A percentile compares a stretch with the other conserved stretches of the same genome.
These are phyloP conservation scores for Clarias fuscus DNA, from an alignment of 2,797 vertebrate species.

Conservation along the genomic window DNA sequence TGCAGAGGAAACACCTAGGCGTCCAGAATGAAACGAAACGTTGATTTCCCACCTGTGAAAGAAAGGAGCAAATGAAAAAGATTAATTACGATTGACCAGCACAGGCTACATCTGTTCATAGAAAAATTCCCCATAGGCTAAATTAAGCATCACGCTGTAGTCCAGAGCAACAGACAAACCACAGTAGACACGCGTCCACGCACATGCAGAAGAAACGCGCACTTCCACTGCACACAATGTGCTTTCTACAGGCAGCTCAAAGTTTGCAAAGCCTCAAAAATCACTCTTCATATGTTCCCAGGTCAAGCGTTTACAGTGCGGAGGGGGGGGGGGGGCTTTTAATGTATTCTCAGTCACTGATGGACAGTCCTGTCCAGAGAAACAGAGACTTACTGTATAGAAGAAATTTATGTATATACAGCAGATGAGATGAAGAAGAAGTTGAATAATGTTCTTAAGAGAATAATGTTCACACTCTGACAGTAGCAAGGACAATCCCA, in stretches of 20 bases:
- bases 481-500: background rate
- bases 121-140: conserved; percentile 65
- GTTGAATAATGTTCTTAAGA: background rate
- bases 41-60: background rate
- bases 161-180: conserved; percentile 55
- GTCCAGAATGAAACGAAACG: background rate
- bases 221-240: conserved; percentile 37
- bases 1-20: too few species aligned
- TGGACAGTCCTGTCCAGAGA: conserved; percentile 68
- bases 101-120: conserved; percentile 63
- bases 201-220: conserved; percentile 22
- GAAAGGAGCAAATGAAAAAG: conserved; percentile 37
- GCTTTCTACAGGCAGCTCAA: conserved; percentile 7
- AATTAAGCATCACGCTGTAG: conserved; percentile 63
- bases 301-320: conserved; percentile 44
- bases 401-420: background rate
- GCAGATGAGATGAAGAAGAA: background rate
- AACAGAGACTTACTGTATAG: background rate
- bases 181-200: conserved; percentile 16
- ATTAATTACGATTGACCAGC: conserved; percentile 58
- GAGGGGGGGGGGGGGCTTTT: conserved; percentile 26
- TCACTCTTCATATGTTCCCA: conserved; percentile 26
- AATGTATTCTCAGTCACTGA: conserved; percentile 52
- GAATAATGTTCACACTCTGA: conserved; percentile 59
- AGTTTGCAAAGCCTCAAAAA: background rate